phyloP scores from a whole-genome alignment of 2,113 vertebrate species.

The Pygoscelis antarcticus region DNA sequence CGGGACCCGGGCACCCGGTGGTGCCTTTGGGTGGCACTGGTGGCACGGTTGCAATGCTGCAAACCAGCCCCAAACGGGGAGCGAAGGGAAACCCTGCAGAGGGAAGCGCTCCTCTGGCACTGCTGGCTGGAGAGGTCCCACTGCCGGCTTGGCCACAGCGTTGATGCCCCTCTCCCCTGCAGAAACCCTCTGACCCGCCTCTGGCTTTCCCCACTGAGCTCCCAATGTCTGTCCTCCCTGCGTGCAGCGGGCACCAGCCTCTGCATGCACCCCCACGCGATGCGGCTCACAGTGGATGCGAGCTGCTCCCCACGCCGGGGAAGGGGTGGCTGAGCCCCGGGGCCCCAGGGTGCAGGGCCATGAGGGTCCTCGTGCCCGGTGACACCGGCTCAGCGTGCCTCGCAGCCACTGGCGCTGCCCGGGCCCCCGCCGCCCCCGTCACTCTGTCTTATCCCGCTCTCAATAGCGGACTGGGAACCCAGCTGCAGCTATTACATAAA shows the following conservation, averaged over 20 bases:
- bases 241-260: accelerated
- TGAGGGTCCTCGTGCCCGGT: background rate
- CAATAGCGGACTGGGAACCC: background rate
- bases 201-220: background rate
- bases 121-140: background rate
- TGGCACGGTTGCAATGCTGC: accelerated
- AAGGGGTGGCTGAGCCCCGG: accelerated
- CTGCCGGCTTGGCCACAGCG: no score
- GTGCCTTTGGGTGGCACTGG: background rate
- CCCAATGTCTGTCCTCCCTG: background rate
- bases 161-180: background rate
- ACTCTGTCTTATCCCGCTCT: background rate
- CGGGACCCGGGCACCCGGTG: accelerated
- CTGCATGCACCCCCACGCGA: accelerated
- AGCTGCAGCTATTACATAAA: slow-evolving; percentile 67
- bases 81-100: background rate
- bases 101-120: background rate
- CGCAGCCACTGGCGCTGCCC: accelerated
- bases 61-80: accelerated
- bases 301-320: accelerated
- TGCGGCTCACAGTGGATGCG: accelerated
- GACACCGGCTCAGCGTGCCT: background rate
- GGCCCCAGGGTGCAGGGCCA: no score
- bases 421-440: background rate
- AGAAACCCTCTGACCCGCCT: background rate